phyloP scores from a whole-genome alignment of 2,888 invertebrate genomes.

The Microdon myrmicae region DNA sequence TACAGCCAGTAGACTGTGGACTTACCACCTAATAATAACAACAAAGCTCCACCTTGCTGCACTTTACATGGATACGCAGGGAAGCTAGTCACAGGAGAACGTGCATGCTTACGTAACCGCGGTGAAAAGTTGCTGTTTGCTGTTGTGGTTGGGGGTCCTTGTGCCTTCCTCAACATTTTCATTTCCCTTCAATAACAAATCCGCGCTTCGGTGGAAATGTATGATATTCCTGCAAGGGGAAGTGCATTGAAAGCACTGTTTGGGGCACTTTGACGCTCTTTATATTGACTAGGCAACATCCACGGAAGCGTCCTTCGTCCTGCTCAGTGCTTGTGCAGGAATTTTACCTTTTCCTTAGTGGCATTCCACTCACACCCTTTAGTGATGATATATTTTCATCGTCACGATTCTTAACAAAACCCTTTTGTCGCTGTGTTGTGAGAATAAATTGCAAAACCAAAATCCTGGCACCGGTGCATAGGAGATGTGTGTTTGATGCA shows the following conservation, averaged over 20 bases:
- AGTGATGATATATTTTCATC: too few species aligned
- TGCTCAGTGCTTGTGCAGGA: too few species aligned
- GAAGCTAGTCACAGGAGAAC: slow-evolving; percentile 41
- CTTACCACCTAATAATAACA: slow-evolving; percentile 3
- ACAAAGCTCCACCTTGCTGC: slow-evolving; percentile 17
- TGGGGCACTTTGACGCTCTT: slow-evolving; percentile 35
- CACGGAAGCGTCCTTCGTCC: slow-evolving; percentile 39
- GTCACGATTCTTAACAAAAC: too few species aligned
- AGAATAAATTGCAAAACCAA: too few species aligned
- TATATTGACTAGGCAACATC: slow-evolving; percentile 23
- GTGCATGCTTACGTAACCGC: slow-evolving; percentile 22
- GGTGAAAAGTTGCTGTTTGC: too few species aligned
- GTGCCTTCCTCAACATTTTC: slow-evolving; percentile 16
- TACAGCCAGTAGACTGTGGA: neutral
- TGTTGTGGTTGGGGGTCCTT: slow-evolving; percentile 29
- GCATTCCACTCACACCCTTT: too few species aligned
- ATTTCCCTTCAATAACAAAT: slow-evolving; percentile 24
- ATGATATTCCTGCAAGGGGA: slow-evolving; percentile 30
- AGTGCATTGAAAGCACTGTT: slow-evolving; percentile 17
- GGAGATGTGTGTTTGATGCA: too few species aligned
- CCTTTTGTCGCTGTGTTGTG: too few species aligned
- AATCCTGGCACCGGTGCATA: too few species aligned
- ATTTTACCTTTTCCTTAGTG: too few species aligned
- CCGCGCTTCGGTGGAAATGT: slow-evolving; percentile 21
- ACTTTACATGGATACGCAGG: slow-evolving; percentile 23